Conservation (phyloP, 2,888 invertebrate species). For the Andrena dorsata region DNA sequence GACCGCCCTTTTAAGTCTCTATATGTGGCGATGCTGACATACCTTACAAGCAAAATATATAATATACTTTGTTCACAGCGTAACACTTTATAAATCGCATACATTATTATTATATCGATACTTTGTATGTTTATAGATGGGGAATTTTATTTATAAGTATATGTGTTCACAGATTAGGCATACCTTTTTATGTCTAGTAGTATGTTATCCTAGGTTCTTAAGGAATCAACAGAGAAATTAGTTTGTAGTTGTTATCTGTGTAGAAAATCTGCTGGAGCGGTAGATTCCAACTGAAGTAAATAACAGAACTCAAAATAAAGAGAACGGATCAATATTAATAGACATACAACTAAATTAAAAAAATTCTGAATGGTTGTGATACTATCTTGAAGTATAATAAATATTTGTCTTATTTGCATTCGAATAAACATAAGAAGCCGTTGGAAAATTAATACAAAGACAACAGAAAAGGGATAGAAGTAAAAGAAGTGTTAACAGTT, state of each 20-base stretch:
- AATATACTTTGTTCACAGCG: not conserved
- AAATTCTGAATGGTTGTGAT: not conserved
- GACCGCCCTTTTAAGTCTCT: constrained; percentile 69
- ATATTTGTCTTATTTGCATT: no score
- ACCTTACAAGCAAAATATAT: constrained; percentile 18
- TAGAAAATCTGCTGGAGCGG: not conserved
- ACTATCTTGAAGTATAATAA: no score
- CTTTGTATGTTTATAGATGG: not conserved
- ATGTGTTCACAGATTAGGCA: not conserved
- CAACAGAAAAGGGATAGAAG: no score
- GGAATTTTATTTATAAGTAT: not conserved
- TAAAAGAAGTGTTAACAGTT: no score
- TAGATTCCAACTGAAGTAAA: not conserved
- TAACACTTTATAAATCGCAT: constrained; percentile 1
- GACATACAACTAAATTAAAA: not conserved
- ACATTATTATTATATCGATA: not conserved
- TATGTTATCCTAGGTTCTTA: not conserved
- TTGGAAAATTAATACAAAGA: not conserved
- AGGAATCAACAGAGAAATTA: not conserved
- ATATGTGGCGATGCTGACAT: constrained; percentile 10
- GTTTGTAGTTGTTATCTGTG: not conserved
- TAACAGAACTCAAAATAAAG: not conserved
- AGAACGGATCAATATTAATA: not conserved
- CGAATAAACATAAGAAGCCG: not conserved
- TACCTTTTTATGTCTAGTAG: not conserved